phyloP scores from a whole-genome alignment of 1,140 invertebrate genomes.

The Drosophila parvula region DNA sequence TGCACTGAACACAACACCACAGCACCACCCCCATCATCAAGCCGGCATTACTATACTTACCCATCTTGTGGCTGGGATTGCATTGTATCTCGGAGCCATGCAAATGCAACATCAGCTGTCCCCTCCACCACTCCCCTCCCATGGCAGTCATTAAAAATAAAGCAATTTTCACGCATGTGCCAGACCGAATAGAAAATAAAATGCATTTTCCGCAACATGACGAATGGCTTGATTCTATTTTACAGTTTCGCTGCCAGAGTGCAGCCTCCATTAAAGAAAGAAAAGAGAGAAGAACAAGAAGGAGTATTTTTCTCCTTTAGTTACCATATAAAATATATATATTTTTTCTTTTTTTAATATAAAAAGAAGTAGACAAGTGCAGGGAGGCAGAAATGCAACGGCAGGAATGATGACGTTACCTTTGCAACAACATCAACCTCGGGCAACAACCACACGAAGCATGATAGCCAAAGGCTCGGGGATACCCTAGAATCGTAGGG shows the following conservation, averaged over 20 bases:
- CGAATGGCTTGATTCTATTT: conserved; percentile 80
- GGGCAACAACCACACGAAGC: conserved; percentile 29
- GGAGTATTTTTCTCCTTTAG: conserved; percentile 44
- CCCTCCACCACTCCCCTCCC: not conserved
- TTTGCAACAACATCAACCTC: conserved; percentile 16
- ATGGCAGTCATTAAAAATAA: conserved; percentile 75
- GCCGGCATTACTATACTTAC: conserved; percentile 15
- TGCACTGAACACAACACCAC: conserved; percentile 50
- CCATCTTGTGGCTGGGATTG: conserved; percentile 25
- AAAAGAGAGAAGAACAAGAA: conserved; percentile 16
- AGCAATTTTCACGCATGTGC: conserved; percentile 81
- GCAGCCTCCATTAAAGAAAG: conserved; percentile 6
- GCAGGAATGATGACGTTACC: conserved; percentile 49
- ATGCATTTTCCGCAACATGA: conserved; percentile 78
- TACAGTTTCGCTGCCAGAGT: conserved; percentile 62
- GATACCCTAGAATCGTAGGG: conserved; percentile 19
- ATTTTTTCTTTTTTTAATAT: conserved; percentile 3
- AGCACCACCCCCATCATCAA: conserved; percentile 2
- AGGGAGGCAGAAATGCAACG: conserved; percentile 5
- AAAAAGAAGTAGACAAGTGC: conserved; percentile 11
- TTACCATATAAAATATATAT: conserved; percentile 28
- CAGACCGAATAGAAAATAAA: conserved; percentile 75
- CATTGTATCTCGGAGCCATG: conserved; percentile 36
- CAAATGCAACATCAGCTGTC: conserved; percentile 55
- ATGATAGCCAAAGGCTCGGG: conserved; percentile 15